Evolutionary conservation across 2,113 vertebrate species (phyloP).

Genomic region (Periophthalmodon schlosseri): DNA sequence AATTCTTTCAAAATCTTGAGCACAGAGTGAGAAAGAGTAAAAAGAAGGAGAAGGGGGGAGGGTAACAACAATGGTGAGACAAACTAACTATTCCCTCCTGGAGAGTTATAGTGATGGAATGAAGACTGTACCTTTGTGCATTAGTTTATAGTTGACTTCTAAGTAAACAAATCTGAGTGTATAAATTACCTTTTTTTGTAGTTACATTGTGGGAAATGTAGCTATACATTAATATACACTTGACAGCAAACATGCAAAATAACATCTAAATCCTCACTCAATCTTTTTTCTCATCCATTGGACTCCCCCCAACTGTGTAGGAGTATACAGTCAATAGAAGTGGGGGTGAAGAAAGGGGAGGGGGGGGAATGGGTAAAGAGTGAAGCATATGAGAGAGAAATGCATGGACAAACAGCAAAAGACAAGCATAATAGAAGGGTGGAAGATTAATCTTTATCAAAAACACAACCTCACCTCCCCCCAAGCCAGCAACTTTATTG

Average conservation of each 20-base stretch:
- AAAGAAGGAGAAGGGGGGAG: constrained; percentile 66
- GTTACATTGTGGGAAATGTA: constrained; percentile 5
- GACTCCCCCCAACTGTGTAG: constrained; percentile 57
- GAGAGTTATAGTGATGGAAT: constrained; percentile 72
- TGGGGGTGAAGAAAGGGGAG: constrained; percentile 53
- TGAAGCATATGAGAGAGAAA: constrained; percentile 61
- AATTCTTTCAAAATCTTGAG: constrained; percentile 84
- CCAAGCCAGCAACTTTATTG: constrained; percentile 71
- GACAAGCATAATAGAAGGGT: constrained; percentile 68
- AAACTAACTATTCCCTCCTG: constrained; percentile 75
- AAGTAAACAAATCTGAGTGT: constrained; percentile 24
- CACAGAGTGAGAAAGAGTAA: constrained; percentile 74
- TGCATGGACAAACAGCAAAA: constrained; percentile 58
- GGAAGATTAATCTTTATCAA: constrained; percentile 79
- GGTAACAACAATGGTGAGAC: constrained; percentile 75
- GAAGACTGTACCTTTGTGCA: constrained; percentile 72
- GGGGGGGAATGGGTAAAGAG: constrained; percentile 59
- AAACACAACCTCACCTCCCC: constrained; percentile 61
- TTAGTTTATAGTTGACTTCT: constrained; percentile 38
- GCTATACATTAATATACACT: background rate
- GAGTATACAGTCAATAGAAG: constrained; percentile 76
- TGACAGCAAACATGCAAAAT: constrained; percentile 2
- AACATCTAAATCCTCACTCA: constrained; percentile 34
- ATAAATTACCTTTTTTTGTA: constrained; percentile 9
- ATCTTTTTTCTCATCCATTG: constrained; percentile 55